Base-by-base conservation (phyloP, 2,113 vertebrate genomes). In the Carassius gibelio region DNA sequence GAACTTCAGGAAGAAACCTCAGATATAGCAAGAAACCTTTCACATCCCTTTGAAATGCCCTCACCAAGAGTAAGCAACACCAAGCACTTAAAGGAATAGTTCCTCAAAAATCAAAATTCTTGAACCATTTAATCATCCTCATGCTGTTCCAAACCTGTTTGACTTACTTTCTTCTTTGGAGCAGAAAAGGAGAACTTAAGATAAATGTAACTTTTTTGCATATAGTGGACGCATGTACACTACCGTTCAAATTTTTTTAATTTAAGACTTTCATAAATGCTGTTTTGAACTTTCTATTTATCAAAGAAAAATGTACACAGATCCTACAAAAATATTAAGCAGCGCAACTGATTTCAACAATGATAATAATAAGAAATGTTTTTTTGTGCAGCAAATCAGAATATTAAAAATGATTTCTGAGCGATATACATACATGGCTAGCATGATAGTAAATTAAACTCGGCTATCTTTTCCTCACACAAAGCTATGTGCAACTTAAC, bases 51-150 rank as follows among this genome's bases (percentile, higher is more conserved):
- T 68, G 23, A 64, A 81, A 81, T 52, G 8, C 1, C 79, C 26
- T 36, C 42, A 45, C n/a, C 61, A 64, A 71, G 69, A 34, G 87
- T 88, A 74, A 86, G 85, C 13, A 30, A 78, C 55, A 34, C 9
- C 8, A 61, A 45, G 0, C 14, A 45, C 42, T 42, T 75, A 50
- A 75, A 52, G 14, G 72, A 13, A 75, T 19, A 69, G 66, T 38
- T 38, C 36, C 17, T 69, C 8, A 69, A 38, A 69, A 13, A 48
- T 48, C 10, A 48, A 48, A 11, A 48, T 48, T 48, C 45, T 48
- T 2, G 45, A 48, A 48, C 9, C 9, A 11, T 48, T 11, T 48
- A 48, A 48, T 75, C 2, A 66, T 26, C 64, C 6, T 68, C 66
- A 69, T 69, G 3, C 15, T 8, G 4, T 69, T 36, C 34, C 34